Evolutionary conservation across 35 echinoderm and acorn worm species (phyloP), one percentile per base, ranked within the genome.

Genomic region (Ophiothrix spiculata): DNA sequence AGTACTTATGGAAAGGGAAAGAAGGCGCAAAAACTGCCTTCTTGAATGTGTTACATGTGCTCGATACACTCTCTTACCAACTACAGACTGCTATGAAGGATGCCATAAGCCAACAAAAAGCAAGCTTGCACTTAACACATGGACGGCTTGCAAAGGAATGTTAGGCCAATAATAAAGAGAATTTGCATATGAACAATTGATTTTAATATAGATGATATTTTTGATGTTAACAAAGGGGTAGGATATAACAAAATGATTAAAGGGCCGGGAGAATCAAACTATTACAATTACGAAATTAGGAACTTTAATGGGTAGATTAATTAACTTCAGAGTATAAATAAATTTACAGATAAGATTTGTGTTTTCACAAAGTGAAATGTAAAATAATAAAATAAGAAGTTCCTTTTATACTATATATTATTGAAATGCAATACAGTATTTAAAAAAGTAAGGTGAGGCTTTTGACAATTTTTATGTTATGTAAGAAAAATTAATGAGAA

Each of bases 331-430:
- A 54, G 21, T 11, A 54, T 11, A 11, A 54, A 54, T 25, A 28
- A 28, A 28, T 15, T 12, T 25, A 69, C 6, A 49, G 42, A 69
- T 12, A 25, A 69, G 17, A 25, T 69, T 25, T 10, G 19, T 15
- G 23, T 12, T 69, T 69, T 69, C 60, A 69, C 60, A 25, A 69
- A 12, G 29, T 25, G 23, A 28, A 69, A n/a, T n/a, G 60, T 10
- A 25, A 69, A 69, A 69, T 4, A 15, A 69, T 69, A 25, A n/a
- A 69, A 25, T 69, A 25, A 28, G 25, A 28, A 25, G 29, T 25
- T n/a, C 60, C 60, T 69, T 69, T 69, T 69, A n/a, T 69, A 69
- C 60, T 69, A 25, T 69, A n/a, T 69, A 69, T 69, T n/a, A 69
- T 28, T 69, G 60, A 69, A 69, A 69, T 69, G 60, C 60, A 69